A percentile compares a stretch with the other conserved stretches of the same genome.
Evolutionary conservation across 2,113 vertebrate species (phyloP).

Genomic region (Mustelus asterias): DNA sequence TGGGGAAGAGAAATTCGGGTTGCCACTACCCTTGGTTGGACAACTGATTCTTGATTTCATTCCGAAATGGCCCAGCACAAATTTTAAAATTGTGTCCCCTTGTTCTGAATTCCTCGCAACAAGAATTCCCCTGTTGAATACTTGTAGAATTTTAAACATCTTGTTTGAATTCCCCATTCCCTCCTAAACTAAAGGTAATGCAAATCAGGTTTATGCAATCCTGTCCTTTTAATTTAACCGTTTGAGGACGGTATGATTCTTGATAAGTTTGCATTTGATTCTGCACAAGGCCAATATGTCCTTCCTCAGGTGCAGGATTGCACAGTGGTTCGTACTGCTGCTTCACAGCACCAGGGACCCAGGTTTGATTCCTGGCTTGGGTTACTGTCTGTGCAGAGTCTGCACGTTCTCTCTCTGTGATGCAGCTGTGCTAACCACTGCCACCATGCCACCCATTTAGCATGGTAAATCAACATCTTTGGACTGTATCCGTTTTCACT

Average conservation of each 20-base stretch:
- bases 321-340: too few relatives aligned
- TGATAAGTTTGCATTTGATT: background rate
- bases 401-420: too few relatives aligned
- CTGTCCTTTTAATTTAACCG: background rate
- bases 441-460: too few relatives aligned
- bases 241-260: background rate
- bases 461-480: too few relatives aligned
- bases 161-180: background rate
- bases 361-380: too few relatives aligned
- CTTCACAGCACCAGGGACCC: too few relatives aligned
- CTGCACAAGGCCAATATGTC: background rate
- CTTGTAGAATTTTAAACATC: background rate
- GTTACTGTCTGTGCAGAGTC: too few relatives aligned
- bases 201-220: background rate
- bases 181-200: background rate
- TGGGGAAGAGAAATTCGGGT: background rate
- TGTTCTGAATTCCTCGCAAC: background rate
- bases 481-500: too few relatives aligned
- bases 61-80: background rate
- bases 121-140: background rate
- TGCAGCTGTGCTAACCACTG: too few relatives aligned
- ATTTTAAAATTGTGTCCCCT: background rate
- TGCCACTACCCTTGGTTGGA: background rate
- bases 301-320: background rate
- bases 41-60: background rate